Percentiles rank a stretch among this genome's conserved stretches.
Conservation (phyloP, 2,888 invertebrate species). For the Sminthurides aquaticus region DNA sequence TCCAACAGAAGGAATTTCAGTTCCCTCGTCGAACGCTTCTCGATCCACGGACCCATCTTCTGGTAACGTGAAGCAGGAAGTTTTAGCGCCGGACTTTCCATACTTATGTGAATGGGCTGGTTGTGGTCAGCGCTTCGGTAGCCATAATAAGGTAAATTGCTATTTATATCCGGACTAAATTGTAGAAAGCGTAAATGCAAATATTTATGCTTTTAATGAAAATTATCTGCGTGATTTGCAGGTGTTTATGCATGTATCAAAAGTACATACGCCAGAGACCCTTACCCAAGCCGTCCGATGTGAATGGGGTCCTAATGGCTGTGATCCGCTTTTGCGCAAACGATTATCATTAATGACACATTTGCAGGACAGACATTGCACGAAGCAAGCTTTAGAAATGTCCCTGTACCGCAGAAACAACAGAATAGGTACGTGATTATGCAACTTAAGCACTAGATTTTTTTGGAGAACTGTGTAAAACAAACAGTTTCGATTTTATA, state of each 20-base stretch:
- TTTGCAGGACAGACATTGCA: constrained; percentile 85
- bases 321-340: constrained; percentile 80
- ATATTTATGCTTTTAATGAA: neutral
- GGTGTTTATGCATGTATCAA: constrained; percentile 80
- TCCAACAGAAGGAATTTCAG: neutral
- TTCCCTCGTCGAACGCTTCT: neutral
- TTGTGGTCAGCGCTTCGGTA: constrained; percentile 52
- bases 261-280: constrained; percentile 68
- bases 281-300: constrained; percentile 67
- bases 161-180: too few relatives aligned
- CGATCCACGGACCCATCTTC: neutral
- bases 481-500: too few relatives aligned
- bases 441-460: neutral
- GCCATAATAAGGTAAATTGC: constrained; percentile 35
- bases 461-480: neutral
- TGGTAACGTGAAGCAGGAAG: neutral
- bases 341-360: constrained; percentile 95
- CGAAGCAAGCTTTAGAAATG: constrained; percentile 41
- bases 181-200: too few relatives aligned
- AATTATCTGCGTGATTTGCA: constrained; percentile 47
- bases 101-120: constrained; percentile 87
- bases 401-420: constrained; percentile 40
- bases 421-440: constrained; percentile 36
- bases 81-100: neutral
- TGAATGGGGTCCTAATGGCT: constrained; percentile 67